These are phyloP conservation scores for Scylla paramamosain DNA, from an alignment of 1,140 invertebrate species.

Conservation along the genomic window DNA sequence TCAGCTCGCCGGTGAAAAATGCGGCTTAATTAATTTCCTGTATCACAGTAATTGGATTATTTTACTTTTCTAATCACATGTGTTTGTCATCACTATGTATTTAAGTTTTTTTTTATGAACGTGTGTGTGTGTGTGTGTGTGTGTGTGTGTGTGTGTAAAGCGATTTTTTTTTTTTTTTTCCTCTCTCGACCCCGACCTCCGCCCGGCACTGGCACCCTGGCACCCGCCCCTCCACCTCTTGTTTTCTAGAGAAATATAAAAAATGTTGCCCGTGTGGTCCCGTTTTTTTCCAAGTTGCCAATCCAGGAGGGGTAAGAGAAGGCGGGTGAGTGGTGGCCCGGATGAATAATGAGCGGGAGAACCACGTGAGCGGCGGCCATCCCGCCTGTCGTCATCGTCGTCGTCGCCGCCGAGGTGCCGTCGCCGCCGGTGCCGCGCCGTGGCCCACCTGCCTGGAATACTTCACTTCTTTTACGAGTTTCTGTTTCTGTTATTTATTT, in stretches of 20 bases:
- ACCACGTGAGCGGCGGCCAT: slow-evolving; percentile 15
- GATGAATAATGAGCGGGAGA: slow-evolving; percentile 38
- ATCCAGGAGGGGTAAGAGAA: neutral
- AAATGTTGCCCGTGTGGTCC: slow-evolving; percentile 2
- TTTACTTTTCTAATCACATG: neutral
- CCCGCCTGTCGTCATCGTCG: neutral
- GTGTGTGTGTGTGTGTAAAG: slow-evolving; percentile 29
- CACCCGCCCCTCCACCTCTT: neutral
- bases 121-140: slow-evolving; percentile 1
- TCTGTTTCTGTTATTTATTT: slow-evolving; percentile 24
- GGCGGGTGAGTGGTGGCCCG: slow-evolving; percentile 18
- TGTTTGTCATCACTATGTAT: neutral
- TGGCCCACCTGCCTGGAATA: neutral
- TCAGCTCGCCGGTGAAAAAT: neutral
- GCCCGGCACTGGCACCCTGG: neutral
- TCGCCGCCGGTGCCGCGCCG: neutral
- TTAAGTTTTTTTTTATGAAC: neutral
- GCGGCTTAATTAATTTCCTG: neutral
- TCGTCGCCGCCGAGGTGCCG: too few relatives aligned
- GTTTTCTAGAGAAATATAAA: neutral
- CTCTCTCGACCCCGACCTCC: neutral
- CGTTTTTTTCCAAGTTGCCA: slow-evolving; percentile 32
- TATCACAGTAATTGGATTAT: neutral
- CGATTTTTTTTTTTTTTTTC: slow-evolving; percentile 25
- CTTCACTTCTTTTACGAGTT: slow-evolving; percentile 23